Base-by-base conservation (phyloP, 2,888 invertebrate species). In the Eudemis profundana region DNA sequence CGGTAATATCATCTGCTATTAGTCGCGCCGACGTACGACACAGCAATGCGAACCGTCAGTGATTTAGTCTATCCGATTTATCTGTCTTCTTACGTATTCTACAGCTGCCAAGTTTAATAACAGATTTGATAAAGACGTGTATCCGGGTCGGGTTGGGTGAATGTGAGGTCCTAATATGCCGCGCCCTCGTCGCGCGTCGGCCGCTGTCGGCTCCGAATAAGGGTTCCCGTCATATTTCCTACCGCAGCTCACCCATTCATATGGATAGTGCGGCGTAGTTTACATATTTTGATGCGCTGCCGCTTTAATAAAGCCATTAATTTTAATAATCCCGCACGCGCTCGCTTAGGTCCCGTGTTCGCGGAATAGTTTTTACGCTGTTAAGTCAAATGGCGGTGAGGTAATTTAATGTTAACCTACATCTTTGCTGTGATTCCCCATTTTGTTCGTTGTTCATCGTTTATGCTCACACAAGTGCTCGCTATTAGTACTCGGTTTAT, bases 71-170 rank as follows among this genome's bases (percentile, higher is more conserved):
- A 81, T 81, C 82, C 79, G 79, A 83, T 84, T 82, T 79, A 75
- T 73, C 51, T 65, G 47, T 47, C 76, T 69, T 75, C 73, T 80
- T 79, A 79, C 73, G 77, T 78, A 83, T 81, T 81, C 79, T 82
- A 75, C 82, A 78, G 78, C 81, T 82, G 81, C 78, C 74, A 77
- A 84, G 84, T 86, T 87, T 87, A 88, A 88, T 88, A 89, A 84
- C 83, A 79, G 78, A 76, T 85, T 84, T 86, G 84, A 86, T 87
- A 86, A 85, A 86, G 87, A 86, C 84, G 81, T 83, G 84, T 84
- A 84, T 84, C 78, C 75, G 76, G 78, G 76, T 70, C 74, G 82
- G 83, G 81, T 79, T 74, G 79, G 82, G 82, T 87, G 83, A 84
- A 87, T 85, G 79, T 76, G 82, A 75, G 79, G 78, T 75, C 80